A percentile compares a stretch with the other conserved stretches of the same genome.
These are phyloP conservation scores for Trichosurus vulpecula DNA, from an alignment of 2,797 vertebrate genomes.

Conservation along the genomic window DNA sequence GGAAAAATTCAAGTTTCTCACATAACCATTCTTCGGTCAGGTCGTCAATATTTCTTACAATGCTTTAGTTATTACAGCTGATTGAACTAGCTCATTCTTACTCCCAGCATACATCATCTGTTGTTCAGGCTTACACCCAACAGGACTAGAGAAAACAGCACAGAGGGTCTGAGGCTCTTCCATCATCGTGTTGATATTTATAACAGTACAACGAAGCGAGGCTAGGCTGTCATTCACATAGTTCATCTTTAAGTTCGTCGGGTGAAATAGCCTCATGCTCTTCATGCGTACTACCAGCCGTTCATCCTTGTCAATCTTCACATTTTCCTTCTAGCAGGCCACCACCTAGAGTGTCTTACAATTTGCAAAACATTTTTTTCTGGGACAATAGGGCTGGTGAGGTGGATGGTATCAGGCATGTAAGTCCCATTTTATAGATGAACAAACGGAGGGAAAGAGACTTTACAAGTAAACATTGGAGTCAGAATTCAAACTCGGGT, in stretches of 20 bases:
- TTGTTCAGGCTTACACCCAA: constrained; percentile 80
- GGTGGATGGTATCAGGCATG: background rate
- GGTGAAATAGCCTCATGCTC: background rate
- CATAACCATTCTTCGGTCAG: constrained; percentile 95
- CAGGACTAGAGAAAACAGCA: constrained; percentile 97
- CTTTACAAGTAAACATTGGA: background rate
- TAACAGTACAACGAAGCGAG: constrained; percentile 94
- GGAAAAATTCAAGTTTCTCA: constrained; percentile 89
- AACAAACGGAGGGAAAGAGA: background rate
- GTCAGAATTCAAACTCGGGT: background rate
- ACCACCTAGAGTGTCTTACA: background rate
- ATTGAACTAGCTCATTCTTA: constrained; percentile 94
- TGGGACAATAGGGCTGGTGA: background rate
- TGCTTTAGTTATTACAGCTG: constrained; percentile 91
- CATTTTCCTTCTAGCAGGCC: background rate
- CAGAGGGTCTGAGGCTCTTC: constrained; percentile 94
- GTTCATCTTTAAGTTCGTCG: background rate
- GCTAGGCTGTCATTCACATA: background rate
- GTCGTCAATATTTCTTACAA: constrained; percentile 91
- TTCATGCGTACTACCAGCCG: background rate
- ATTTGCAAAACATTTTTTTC: background rate
- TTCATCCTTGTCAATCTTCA: background rate
- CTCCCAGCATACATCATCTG: constrained; percentile 99
- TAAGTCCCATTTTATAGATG: background rate
- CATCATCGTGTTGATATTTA: constrained; percentile 95